These are phyloP conservation scores for Gadus macrocephalus DNA, from an alignment of 2,113 vertebrate genomes.

Conservation along the genomic window DNA sequence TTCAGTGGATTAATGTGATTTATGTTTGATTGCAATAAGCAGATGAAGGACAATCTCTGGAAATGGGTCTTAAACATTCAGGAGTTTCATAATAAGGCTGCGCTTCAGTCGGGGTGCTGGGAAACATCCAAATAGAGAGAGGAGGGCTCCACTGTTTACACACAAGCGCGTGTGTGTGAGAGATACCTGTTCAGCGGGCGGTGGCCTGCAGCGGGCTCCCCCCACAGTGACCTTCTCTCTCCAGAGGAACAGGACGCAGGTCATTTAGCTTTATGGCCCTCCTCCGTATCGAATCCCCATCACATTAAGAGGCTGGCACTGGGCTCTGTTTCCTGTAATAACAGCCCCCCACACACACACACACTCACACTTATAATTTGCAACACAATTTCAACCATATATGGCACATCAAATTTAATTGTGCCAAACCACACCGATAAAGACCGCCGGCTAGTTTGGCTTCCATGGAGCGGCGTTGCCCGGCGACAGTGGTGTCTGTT, in stretches of 20 bases:
- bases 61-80: too few species aligned
- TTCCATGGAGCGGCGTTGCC: not conserved
- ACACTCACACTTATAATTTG: slow-evolving; percentile 41
- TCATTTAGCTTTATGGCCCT: slow-evolving; percentile 59
- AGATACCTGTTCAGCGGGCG: slow-evolving; percentile 31
- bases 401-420: slow-evolving; percentile 48
- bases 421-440: slow-evolving; percentile 36
- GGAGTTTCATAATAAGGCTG: too few species aligned
- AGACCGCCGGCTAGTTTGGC: slow-evolving; percentile 1
- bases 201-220: slow-evolving; percentile 37
- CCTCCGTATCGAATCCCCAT: slow-evolving; percentile 50
- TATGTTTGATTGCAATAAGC: too few species aligned
- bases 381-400: slow-evolving; percentile 39
- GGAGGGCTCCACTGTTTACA: too few species aligned
- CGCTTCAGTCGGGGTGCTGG: too few species aligned
- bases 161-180: not conserved
- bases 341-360: slow-evolving; percentile 23
- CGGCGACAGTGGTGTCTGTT: not conserved
- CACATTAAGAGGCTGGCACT: slow-evolving; percentile 38
- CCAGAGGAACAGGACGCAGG: slow-evolving; percentile 32
- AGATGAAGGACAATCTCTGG: too few species aligned
- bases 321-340: slow-evolving; percentile 39
- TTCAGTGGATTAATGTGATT: too few species aligned
- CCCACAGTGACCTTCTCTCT: slow-evolving; percentile 46
- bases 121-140: too few species aligned